Percentiles rank a stretch among this genome's conserved stretches.
Conservation (phyloP, 2,888 invertebrate species). For the Lasius fuliginosus region DNA sequence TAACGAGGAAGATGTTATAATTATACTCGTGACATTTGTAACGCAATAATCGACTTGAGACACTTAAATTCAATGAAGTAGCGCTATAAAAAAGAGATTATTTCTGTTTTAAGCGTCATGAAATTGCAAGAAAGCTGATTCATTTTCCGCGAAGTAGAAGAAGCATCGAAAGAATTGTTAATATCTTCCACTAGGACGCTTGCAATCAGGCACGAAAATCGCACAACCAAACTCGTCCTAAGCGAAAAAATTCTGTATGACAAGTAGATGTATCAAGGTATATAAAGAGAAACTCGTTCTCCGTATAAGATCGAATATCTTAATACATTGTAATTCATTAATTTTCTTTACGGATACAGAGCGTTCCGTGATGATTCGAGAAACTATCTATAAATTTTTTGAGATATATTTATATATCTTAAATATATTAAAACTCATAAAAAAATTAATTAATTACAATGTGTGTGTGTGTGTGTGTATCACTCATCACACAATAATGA, state of each 20-base stretch:
- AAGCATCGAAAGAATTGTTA: neutral
- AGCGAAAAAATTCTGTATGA: neutral
- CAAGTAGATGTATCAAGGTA: neutral
- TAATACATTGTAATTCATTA: slow-evolving; percentile 8
- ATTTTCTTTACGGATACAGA: neutral
- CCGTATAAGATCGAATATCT: neutral
- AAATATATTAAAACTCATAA: neutral
- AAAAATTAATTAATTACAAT: too few relatives aligned
- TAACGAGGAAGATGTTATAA: neutral
- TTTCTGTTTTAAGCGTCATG: neutral
- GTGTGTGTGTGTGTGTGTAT: too few relatives aligned
- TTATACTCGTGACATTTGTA: neutral
- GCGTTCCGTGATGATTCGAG: neutral
- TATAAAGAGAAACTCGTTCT: neutral
- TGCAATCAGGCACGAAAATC: neutral
- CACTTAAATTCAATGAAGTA: neutral
- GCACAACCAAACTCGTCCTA: neutral
- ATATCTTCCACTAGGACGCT: neutral
- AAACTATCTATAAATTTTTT: neutral
- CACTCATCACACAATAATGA: too few relatives aligned
- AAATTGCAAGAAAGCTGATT: neutral
- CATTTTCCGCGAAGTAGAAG: neutral
- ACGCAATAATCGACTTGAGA: neutral
- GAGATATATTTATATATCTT: neutral
- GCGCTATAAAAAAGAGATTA: neutral